Evolutionary conservation across 2,888 invertebrate genomes (phyloP).

Genomic region (Beris chalybata): DNA sequence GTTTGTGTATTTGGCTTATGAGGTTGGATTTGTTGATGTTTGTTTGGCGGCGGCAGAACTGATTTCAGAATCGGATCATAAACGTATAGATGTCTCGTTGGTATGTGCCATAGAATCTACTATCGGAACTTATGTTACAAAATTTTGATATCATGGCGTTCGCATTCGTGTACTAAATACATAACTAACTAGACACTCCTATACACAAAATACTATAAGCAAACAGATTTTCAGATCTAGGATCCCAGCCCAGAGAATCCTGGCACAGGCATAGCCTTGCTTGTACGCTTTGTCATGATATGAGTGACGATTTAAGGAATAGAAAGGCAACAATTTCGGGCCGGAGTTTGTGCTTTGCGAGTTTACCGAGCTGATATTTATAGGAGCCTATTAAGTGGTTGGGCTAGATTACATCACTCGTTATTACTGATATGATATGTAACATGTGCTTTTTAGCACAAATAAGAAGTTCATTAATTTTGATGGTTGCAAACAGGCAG

Average conservation of each 20-base stretch:
- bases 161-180: neutral
- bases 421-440: slow-evolving; percentile 29
- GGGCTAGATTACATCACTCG: slow-evolving; percentile 34
- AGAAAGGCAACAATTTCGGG: slow-evolving; percentile 9
- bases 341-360: slow-evolving; percentile 14
- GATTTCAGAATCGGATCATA: slow-evolving; percentile 28
- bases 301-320: neutral
- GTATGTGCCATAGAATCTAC: slow-evolving; percentile 2
- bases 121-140: slow-evolving; percentile 11
- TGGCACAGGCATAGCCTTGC: too few species aligned
- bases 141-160: slow-evolving; percentile 17
- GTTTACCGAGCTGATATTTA: slow-evolving; percentile 30
- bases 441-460: slow-evolving; percentile 32
- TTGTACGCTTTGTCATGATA: too few species aligned
- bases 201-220: too few species aligned
- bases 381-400: slow-evolving; percentile 37
- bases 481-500: slow-evolving; percentile 12
- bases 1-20: slow-evolving; percentile 32
- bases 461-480: slow-evolving; percentile 29
- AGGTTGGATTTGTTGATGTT: slow-evolving; percentile 34
- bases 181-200: slow-evolving; percentile 5
- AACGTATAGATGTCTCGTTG: slow-evolving; percentile 21
- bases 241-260: too few species aligned
- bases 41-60: slow-evolving; percentile 24
- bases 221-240: too few species aligned